phyloP scores from a whole-genome alignment of 1,140 invertebrate genomes.

The Orius insidiosus region DNA sequence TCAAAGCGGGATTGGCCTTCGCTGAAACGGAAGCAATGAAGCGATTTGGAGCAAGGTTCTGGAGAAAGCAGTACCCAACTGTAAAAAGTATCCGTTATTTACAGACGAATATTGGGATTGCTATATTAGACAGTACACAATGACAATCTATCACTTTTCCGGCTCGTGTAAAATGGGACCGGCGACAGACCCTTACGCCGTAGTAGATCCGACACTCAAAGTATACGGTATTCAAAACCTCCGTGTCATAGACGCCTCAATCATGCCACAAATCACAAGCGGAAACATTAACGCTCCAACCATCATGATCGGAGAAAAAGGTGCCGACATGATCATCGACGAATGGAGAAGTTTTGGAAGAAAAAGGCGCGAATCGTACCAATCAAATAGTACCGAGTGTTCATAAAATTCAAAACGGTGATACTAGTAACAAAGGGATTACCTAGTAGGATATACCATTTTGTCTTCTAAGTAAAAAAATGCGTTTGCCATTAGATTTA shows the following conservation, averaged over 20 bases:
- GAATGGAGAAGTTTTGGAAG: constrained; percentile 34
- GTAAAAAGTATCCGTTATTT: constrained; percentile 51
- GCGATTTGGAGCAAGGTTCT: constrained; percentile 49
- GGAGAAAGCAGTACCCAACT: constrained; percentile 54
- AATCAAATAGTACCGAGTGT: constrained; percentile 17
- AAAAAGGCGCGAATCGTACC: constrained; percentile 20
- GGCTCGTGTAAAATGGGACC: constrained; percentile 65
- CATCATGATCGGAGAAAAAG: constrained; percentile 89
- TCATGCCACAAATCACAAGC: constrained; percentile 64
- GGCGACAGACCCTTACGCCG: constrained; percentile 50
- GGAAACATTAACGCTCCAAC: constrained; percentile 74
- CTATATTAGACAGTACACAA: constrained; percentile 53
- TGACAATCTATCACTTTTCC: constrained; percentile 75
- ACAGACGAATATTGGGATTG: constrained; percentile 78
- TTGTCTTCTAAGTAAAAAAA: no score
- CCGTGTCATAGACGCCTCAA: constrained; percentile 61
- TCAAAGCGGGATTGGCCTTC: constrained; percentile 67
- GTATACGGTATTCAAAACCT: constrained; percentile 58
- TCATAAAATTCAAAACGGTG: constrained; percentile 15
- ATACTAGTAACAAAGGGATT: constrained; percentile 4
- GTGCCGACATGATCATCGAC: constrained; percentile 65
- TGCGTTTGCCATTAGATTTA: no score
- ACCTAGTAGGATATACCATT: no score
- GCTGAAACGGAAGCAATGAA: constrained; percentile 33
- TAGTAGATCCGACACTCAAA: constrained; percentile 59